A percentile compares a stretch with the other conserved stretches of the same genome.
phyloP scores from a whole-genome alignment of 2,888 invertebrate species.

The Ypsolopha sequella region DNA sequence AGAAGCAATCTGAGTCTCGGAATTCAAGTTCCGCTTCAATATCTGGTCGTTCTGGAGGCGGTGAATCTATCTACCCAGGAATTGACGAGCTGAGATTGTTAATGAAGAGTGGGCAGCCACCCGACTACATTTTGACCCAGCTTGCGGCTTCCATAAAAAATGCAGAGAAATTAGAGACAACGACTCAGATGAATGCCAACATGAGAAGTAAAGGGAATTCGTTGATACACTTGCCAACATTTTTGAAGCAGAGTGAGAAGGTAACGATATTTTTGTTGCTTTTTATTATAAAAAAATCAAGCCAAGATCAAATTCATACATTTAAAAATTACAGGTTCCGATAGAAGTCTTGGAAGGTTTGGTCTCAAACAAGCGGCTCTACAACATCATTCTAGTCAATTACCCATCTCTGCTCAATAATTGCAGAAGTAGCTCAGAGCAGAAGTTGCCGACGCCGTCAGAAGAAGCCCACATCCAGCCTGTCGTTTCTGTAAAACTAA shows the following conservation, averaged over 20 bases:
- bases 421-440: conserved; percentile 65
- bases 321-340: conserved; percentile 64
- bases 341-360: conserved; percentile 74
- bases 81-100: conserved; percentile 69
- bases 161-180: conserved; percentile 20
- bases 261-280: conserved; percentile 30
- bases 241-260: conserved; percentile 76
- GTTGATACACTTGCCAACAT: conserved; percentile 81
- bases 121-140: conserved; percentile 63
- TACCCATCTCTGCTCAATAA: conserved; percentile 68
- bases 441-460: conserved; percentile 32
- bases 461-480: conserved; percentile 41
- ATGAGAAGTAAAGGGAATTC: conserved; percentile 59
- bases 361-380: conserved; percentile 60
- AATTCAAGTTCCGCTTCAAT: conserved; percentile 65
- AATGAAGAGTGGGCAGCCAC: conserved; percentile 70
- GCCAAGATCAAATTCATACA: not conserved
- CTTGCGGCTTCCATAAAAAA: conserved; percentile 50
- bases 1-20: conserved; percentile 52
- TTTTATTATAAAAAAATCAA: not conserved
- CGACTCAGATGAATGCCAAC: conserved; percentile 23
- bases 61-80: conserved; percentile 43
- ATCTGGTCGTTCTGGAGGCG: conserved; percentile 48
- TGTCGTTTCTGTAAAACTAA: conserved; percentile 60
- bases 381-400: conserved; percentile 70